These are phyloP conservation scores for Anadara kagoshimensis DNA, from an alignment of 1,140 invertebrate genomes.

Conservation along the genomic window DNA sequence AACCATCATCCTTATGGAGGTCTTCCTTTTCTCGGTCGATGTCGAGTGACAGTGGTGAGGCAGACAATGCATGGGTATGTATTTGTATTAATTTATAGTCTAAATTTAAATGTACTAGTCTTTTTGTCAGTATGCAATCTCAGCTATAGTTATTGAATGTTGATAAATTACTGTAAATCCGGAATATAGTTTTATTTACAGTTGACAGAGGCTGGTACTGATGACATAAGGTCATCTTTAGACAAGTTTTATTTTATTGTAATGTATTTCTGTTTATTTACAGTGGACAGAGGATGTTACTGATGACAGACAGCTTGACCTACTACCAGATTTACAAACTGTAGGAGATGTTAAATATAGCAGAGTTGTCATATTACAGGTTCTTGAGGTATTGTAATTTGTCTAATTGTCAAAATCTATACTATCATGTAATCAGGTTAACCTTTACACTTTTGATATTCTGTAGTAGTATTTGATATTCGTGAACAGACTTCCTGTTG, in stretches of 20 bases:
- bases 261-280: too few species aligned
- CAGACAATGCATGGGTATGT: too few species aligned
- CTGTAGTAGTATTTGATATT: not conserved
- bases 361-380: conserved; percentile 43
- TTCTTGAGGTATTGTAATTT: conserved; percentile 49
- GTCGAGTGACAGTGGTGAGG: conserved; percentile 11
- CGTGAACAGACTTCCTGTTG: too few species aligned
- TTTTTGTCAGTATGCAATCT: too few species aligned
- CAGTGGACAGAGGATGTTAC: conserved; percentile 23
- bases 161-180: too few species aligned
- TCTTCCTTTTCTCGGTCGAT: not conserved
- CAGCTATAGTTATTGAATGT: too few species aligned
- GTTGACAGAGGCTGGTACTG: conserved; percentile 18
- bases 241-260: too few species aligned
- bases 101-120: too few species aligned
- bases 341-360: conserved; percentile 45
- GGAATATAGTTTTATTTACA: too few species aligned
- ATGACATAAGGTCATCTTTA: too few species aligned
- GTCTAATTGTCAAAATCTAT: not conserved
- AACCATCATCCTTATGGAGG: not conserved
- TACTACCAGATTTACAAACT: conserved; percentile 47
- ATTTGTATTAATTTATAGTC: too few species aligned
- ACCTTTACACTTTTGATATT: not conserved
- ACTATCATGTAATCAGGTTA: too few species aligned
- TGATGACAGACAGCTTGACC: conserved; percentile 26